Percentiles rank a stretch among this genome's conserved stretches.
Evolutionary conservation across 1,140 invertebrate species (phyloP).

Genomic region (Apis laboriosa): DNA sequence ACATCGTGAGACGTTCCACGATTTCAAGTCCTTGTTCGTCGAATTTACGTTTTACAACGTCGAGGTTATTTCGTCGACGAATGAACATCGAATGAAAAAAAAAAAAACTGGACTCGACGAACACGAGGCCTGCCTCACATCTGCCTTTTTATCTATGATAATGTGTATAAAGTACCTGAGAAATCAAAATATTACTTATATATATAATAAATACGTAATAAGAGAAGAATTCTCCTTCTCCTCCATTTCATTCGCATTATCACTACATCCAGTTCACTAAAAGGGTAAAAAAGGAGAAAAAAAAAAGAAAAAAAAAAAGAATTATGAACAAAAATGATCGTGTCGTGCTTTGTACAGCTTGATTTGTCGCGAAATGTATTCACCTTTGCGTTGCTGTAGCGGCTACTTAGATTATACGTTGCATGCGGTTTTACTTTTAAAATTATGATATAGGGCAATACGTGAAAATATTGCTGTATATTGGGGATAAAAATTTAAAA

Average conservation of each 20-base stretch:
- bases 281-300: neutral
- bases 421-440: conserved; percentile 65
- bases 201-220: neutral
- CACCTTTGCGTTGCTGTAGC: conserved; percentile 41
- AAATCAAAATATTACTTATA: conserved; percentile 71
- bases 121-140: conserved; percentile 48
- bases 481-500: conserved; percentile 14
- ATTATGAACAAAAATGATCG: conserved; percentile 16
- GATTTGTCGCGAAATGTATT: conserved; percentile 62
- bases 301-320: neutral
- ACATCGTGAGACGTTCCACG: neutral
- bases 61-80: neutral
- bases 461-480: conserved; percentile 12
- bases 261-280: neutral
- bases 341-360: conserved; percentile 56
- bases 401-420: conserved; percentile 60
- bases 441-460: conserved; percentile 49
- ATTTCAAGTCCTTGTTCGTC: conserved; percentile 17
- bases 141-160: conserved; percentile 74
- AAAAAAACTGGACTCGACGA: conserved; percentile 6
- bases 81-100: neutral
- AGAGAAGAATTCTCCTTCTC: conserved; percentile 15
- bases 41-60: conserved; percentile 22
- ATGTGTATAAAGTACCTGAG: conserved; percentile 81
- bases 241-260: conserved; percentile 14